Base-by-base conservation (phyloP, 2,888 invertebrate genomes). In the Philonicus albiceps region DNA sequence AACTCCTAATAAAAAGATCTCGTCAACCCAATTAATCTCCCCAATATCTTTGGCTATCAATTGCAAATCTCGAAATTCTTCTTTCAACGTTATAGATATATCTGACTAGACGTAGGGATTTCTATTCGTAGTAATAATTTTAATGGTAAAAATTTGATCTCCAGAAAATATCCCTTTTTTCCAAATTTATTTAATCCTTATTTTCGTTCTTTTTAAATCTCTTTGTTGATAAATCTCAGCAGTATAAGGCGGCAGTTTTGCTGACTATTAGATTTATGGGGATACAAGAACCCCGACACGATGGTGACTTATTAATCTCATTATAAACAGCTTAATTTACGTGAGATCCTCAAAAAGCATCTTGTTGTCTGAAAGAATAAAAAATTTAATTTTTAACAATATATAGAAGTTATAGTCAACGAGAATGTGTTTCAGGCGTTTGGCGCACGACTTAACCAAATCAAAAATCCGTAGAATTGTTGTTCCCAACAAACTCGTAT, bases 251-350 rank as follows among this genome's bases (percentile, higher is more conserved):
- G 30, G 81, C 72, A 75, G 43, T 76, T 64, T 78, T 43, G 53
- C 74, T 49, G 80, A 27, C 73, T 76, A 72, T 3, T 83, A n/a
- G 73, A 55, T 87, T 89, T 90, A 92, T 91, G 92, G 92, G 92
- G 92, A 92, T 90, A 92, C 90, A 91, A 92, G 91, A 88, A 91
- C 92, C 91, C 92, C 92, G 90, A 92, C 91, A 89, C 92, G 92
- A 91, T 91, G 91, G 90, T 92, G 92, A 89, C 91, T 90, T 90
- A 91, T 91, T 88, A 91, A 92, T 91, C 91, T 92, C 92, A 92
- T 92, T 90, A 90, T 92, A 90, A 87, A 88, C 37, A 86, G 88
- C 88, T 88, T 89, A 89, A 43, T 89, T 90, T 89, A 91, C 88
- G 89, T 89, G 89, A 90, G 90, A 90, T 90, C 90, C 89, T 91